Evolutionary conservation across 2,113 vertebrate genomes (phyloP), one percentile per base, ranked within the genome.

Genomic region (Anarhynchus alexandrinus): DNA sequence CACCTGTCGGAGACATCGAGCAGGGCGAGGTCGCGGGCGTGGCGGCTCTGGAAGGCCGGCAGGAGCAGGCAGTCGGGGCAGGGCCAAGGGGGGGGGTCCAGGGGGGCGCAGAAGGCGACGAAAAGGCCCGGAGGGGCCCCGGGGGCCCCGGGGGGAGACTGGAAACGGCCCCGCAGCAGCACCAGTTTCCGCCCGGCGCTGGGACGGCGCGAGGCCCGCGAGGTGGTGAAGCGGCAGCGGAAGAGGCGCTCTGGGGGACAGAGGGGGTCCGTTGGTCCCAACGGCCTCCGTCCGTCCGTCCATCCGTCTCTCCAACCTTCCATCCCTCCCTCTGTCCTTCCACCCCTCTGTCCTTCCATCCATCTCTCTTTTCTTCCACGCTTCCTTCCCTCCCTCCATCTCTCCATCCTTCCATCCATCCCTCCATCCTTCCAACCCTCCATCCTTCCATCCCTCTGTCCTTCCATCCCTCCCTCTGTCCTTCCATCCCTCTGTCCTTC

Each of bases 131-230:
- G 52, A 19, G 22, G 1, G 16, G 89, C 2, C 1, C 80, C 74
- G 1, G 79, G 66, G 29, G 88, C 54, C 0, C 80, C 85, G 2
- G 86, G 86, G 15, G 94, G 82, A 1, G 32, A 51, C 64, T 82
- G 90, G 90, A 94, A 92, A 1, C 90, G 90, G 0, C 94, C 94
- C 40, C 93, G 38, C 5, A 94, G 81, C 93, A 94, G 52, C 2
- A 92, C 93, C 22, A 89, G n/a, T 32, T 92, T 95, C 51, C 96
- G 95, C 29, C 94, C 94, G 40, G 92, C 95, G 42, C 97, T 97
- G 82, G 96, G 97, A 14, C 30, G 58, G 79, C 97, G 96, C 18
- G 96, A 97, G 70, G 90, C 90, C 18, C 54, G 67, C 32, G 96
- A 97, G 21, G 87, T 83, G 78, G 81, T 77, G 86, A 94, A 94